Base-by-base conservation (phyloP, 2,797 vertebrate genomes). In the Platalea minor region DNA sequence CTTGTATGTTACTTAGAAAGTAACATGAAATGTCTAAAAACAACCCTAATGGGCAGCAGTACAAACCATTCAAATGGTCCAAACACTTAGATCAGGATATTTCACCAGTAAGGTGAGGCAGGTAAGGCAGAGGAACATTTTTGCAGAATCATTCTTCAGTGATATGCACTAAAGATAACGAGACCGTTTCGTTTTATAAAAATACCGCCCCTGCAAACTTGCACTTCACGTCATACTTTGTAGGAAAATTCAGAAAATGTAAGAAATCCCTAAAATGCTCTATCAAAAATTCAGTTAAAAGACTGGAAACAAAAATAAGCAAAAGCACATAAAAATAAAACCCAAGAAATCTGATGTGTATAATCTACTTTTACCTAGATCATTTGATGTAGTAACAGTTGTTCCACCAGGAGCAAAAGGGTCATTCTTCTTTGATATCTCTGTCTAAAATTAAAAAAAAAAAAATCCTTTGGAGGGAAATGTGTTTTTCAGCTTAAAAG, bases 391-490 rank as follows among this genome's bases (percentile, higher is more conserved):
- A n/a, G 97, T 98, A 70, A 99, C 98, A 95, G 98, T 97, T 15
- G 98, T 99, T 86, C 99, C 99, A 93, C 99, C 99, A 64, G 99
- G 99, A 97, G 99, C 99, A 94, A 99, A 99, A 10, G 99, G 99
- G 95, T 99, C 99, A 85, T 99, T 99, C 96, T 98, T 92, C 95
- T 98, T 98, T 29, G 97, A 54, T 61, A 94, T 85, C 88, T 99
- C 99, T 96, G 98, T 98, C 99, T 99, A 95, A 97, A 96, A 95
- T 20, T 94, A 89, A 95, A 41, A 96, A 83, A 81, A 81, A n/a
- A 41, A 96, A 83, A 81, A n/a, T 68, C 48, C 64, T 96, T 63
- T 94, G 67, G 74, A 96, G 81, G 81, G 45, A 94, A 74, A 67
- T 56, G n/a, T 79, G 67, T 15, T 96, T 95, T 91, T 85, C 93